Evolutionary conservation across 2,888 invertebrate species (phyloP), one percentile per base, ranked within the genome.

Genomic region (Allolobophora icterica): DNA sequence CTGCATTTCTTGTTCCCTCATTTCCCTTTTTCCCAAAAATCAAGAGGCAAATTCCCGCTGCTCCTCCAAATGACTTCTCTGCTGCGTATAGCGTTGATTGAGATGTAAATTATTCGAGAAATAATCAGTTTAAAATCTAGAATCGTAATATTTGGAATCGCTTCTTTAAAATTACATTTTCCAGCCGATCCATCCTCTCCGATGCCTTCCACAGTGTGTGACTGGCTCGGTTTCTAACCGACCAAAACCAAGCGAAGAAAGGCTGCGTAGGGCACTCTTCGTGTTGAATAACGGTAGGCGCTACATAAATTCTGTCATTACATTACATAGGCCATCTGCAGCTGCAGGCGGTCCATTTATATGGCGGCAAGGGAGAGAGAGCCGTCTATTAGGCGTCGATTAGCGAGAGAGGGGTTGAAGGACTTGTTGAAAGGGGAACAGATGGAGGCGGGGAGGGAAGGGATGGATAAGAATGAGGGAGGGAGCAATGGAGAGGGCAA

Each of bases 401-500:
- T 71, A 71, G 71, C 30, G 71, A 71, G 71, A 71, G 71, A 71
- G 71, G 24, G n/a, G 71, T n/a, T 71, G 71, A 71, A 71, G 71
- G 71, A 71, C 71, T 71, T 71, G 71, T 71, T 71, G 71, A 71
- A 71, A 71, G n/a, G 71, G n/a, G 71, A n/a, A 71, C n/a, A n/a
- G 71, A 71, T 71, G 71, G 30, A n/a, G 71, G n/a, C 30, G 71
- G n/a, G n/a, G 71, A 71, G n/a, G n/a, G 71, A n/a, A 71, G 71
- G n/a, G 71, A n/a, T 71, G n/a, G 71, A n/a, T 71, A 5, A n/a
- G 71, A n/a, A 71, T 1, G 52, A 52, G 8, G n/a, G 71, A 71
- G 71, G n/a, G 30, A 71, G 6, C 11, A 71, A n/a, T 6, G 52
- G 52, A 52, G 71, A 71, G 71, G 71, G 71, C 71, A 71, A 71